Percentiles rank a stretch among this genome's conserved stretches.
Conservation (phyloP, 2,113 vertebrate species). For the Puma concolor region DNA sequence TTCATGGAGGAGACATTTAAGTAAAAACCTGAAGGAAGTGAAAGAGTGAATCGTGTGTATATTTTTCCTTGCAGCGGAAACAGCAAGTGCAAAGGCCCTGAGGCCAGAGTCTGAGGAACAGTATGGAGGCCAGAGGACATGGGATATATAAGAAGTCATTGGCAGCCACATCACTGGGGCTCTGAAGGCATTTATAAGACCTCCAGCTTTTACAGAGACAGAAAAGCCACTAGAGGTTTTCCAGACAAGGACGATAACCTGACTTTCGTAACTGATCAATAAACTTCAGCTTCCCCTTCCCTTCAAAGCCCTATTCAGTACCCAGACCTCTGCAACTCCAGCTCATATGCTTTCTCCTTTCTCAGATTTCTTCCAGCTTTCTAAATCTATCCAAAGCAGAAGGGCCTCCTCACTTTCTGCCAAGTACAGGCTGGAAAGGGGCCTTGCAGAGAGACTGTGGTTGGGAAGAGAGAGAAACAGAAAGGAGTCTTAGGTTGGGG, state of each 20-base stretch:
- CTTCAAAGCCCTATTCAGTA: neutral
- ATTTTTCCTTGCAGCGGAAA: neutral
- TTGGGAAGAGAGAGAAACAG: neutral
- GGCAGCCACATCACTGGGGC: neutral
- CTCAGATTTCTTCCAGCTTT: constrained; percentile 4
- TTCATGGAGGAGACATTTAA: neutral
- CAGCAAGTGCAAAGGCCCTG: constrained; percentile 20
- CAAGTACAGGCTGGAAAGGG: neutral
- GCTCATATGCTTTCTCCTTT: neutral
- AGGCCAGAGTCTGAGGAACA: neutral
- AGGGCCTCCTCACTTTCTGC: neutral
- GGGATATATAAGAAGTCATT: neutral
- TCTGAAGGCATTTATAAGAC: neutral
- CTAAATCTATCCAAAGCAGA: neutral
- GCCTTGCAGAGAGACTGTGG: neutral
- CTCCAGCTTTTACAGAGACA: constrained; percentile 1
- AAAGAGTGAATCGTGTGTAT: neutral
- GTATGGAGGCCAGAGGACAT: neutral
- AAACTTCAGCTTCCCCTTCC: neutral
- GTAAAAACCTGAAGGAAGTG: neutral
- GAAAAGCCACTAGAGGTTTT: neutral
- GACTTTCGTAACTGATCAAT: neutral
- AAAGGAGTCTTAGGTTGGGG: neutral
- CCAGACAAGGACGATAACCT: neutral
- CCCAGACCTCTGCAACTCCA: neutral